Base-by-base conservation (phyloP, 2,888 invertebrate species). In the Drosophila lacicola region DNA sequence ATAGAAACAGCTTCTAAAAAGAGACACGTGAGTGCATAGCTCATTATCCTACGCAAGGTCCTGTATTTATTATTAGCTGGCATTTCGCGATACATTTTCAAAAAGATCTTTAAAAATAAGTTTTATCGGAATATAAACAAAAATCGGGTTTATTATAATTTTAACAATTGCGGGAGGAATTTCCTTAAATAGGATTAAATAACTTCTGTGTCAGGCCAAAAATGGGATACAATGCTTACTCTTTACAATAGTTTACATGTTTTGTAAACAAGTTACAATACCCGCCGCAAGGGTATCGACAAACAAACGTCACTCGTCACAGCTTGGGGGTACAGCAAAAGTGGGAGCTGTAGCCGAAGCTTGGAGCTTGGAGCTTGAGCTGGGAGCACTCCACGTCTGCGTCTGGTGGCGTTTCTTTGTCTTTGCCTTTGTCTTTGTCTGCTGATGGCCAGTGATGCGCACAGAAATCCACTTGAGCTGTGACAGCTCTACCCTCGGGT, bases 381-480 rank as follows among this genome's bases (percentile, higher is more conserved):
- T 37, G 46, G 55, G 14, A 55, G 39, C 58, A 65, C 53, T 71
- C 45, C 41, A 56, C 51, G 29, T 17, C 6, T 64, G 55, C 45
- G 17, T 51, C 53, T 56, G 29, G 36, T 34, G 36, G 56, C 41
- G 53, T 39, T 65, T 74, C 71, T 70, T 64, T 50, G 74, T 60
- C 75, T 60, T 64, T 29, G 45, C 42, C 44, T 55, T 33, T 10
- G 45, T 55, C 73, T 66, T 75, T 79, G 80, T 78, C 63, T 62
- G 74, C 33, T 46, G 54, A 66, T 60, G 66, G 44, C 62, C 87
- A 86, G 49, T 63, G 86, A 80, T 50, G 67, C 74, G 77, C 64
- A 41, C 63, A 80, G 70, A 72, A 66, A 63, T 34, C 45, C 66
- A 53, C 58, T 65, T 55, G 41, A 60, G 39, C 41, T 36, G 42